Conservation (phyloP, 2,888 invertebrate genomes). For the Drosophila lutescens region DNA sequence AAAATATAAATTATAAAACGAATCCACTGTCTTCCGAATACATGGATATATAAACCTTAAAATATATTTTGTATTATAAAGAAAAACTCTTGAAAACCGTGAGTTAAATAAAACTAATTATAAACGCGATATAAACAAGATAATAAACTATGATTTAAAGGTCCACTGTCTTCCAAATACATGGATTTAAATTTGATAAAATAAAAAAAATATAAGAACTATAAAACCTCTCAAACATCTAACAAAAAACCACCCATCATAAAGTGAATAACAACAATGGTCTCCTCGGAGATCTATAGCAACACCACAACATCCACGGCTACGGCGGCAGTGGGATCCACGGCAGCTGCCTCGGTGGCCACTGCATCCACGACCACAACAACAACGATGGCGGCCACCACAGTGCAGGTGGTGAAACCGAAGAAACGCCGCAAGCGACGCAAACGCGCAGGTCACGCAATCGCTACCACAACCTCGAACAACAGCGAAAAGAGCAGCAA, state of each 20-base stretch:
- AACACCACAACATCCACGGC: conserved; percentile 51
- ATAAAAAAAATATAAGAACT: not conserved
- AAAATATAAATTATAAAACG: not conserved
- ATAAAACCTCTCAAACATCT: not conserved
- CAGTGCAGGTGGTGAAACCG: conserved; percentile 64
- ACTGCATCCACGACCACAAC: conserved; percentile 46
- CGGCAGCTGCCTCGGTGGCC: conserved; percentile 45
- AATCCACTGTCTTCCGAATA: not conserved
- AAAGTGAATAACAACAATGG: conserved; percentile 50
- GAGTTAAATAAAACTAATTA: not conserved
- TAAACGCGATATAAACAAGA: not conserved
- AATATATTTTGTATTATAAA: not conserved
- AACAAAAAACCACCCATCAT: not conserved
- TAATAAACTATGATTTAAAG: not conserved
- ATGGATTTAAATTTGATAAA: not conserved
- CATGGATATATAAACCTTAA: not conserved
- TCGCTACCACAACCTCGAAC: conserved; percentile 18
- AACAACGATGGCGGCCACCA: conserved; percentile 49
- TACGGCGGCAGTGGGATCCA: conserved; percentile 11
- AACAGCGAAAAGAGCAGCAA: conserved; percentile 7
- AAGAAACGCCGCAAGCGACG: conserved; percentile 69
- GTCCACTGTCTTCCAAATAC: conserved; percentile 30
- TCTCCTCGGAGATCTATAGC: conserved; percentile 70
- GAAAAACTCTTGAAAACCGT: too few relatives aligned
- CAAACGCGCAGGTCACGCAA: conserved; percentile 67